Evolutionary conservation across 1,140 invertebrate species (phyloP), one percentile per base, ranked within the genome.

Genomic region (Pachyrhynchus sulphureomaculatus): DNA sequence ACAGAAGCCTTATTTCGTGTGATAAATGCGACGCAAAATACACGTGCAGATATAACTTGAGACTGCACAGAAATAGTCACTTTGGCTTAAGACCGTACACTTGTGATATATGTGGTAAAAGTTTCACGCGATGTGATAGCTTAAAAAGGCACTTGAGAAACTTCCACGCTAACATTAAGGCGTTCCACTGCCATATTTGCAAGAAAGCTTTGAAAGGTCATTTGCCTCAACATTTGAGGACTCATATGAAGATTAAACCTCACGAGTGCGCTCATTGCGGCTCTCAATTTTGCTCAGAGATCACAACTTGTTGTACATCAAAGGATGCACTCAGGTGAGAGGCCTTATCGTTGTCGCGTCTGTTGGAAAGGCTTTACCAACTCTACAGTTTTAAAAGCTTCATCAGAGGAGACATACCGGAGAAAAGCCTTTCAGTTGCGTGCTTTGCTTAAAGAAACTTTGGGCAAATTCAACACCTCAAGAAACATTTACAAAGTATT

Each of bases 291-390:
- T 69, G 93, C 91, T 1, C 95, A 98, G 74, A 91, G 93, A 36
- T 95, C 93, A 0, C 95, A 97, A 71, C 81, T 98, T 45, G 96
- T 92, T 49, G 90, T 96, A 1, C 96, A 98, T 71, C 91, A 92
- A 81, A 82, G 95, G 24, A 94, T 92, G 5, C 95, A 98, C 69
- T 89, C 87, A 0, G 91, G 91, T 0, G 90, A 90, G 64, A 82
- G 88, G 34, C 92, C 91, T 0, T 94, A 92, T 70, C 80, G 87
- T 10, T 93, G 91, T 70, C 77, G 83, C 34, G 86, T 93, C 34
- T 92, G 90, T 71, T 85, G 87, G 79, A 86, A 89, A 65, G 87
- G 88, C 0, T 92, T 92, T 70, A 86, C 89, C 2, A 89, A 93
- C 73, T 92, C 90, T 0, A 91, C 88, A n/a, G 89, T 89, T 0